Percentiles rank a stretch among this genome's conserved stretches.
Conservation (phyloP, 2,113 vertebrate species). For the Dasyurus viverrinus region DNA sequence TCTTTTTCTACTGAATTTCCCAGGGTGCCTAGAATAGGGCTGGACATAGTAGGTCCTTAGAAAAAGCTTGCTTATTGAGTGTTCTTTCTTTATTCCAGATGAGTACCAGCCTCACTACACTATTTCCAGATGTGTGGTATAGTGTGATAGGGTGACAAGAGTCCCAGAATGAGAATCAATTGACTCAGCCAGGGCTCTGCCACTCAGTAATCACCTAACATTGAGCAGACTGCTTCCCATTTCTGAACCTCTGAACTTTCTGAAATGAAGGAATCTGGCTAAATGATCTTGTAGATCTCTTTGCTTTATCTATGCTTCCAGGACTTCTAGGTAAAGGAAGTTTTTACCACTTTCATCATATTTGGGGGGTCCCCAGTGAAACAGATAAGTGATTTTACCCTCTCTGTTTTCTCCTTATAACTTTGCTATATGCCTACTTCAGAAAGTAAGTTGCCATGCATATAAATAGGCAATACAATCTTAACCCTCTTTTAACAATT, state of each 20-base stretch:
- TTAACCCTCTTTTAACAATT: not conserved
- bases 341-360: not conserved
- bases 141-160: not conserved
- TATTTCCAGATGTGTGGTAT: not conserved
- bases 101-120: not conserved
- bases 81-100: not conserved
- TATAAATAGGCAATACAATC: not conserved
- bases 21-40: not conserved
- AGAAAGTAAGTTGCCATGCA: not conserved
- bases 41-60: not conserved
- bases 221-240: not conserved
- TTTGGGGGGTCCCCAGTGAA: not conserved
- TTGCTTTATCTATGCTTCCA: not conserved
- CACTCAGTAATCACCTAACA: accelerated
- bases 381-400: not conserved
- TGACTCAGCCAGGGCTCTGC: not conserved
- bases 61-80: not conserved
- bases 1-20: not conserved
- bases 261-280: not conserved
- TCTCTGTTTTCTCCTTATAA: not conserved
- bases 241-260: not conserved
- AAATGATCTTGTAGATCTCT: not conserved
- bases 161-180: not conserved
- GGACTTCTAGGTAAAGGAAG: not conserved
- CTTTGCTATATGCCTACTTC: not conserved